Evolutionary conservation across 2,113 vertebrate species (phyloP).

Genomic region (Pterophyllum scalare): DNA sequence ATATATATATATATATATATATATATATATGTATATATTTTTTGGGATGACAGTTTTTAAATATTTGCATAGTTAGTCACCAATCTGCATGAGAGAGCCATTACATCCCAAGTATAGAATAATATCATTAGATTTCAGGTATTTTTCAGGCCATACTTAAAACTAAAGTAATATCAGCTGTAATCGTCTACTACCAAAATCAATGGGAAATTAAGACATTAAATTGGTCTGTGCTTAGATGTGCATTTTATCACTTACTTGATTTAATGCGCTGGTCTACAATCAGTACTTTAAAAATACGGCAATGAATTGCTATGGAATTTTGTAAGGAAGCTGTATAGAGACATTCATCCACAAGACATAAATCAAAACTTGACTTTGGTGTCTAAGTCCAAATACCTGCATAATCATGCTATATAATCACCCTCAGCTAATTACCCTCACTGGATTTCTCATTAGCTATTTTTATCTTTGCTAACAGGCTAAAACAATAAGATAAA

Average conservation of each 20-base stretch:
- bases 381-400: neutral
- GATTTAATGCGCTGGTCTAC: neutral
- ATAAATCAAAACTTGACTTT: neutral
- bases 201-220: neutral
- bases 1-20: conserved; percentile 33
- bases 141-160: neutral
- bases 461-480: neutral
- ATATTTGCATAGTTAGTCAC: neutral
- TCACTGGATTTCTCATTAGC: neutral
- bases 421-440: neutral
- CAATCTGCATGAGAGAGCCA: neutral
- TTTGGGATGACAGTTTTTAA: conserved; percentile 46
- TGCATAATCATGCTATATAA: neutral
- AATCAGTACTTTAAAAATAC: neutral
- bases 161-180: neutral
- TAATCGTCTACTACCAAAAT: neutral
- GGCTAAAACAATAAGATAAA: neutral
- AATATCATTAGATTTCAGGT: neutral
- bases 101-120: neutral
- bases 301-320: neutral
- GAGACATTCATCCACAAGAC: neutral
- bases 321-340: neutral
- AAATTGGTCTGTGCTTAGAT: neutral
- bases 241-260: neutral
- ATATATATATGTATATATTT: conserved; percentile 27